Percentiles rank a stretch among this genome's conserved stretches.
phyloP scores from a whole-genome alignment of 2,888 invertebrate species.

The Charanyca ferruginea region DNA sequence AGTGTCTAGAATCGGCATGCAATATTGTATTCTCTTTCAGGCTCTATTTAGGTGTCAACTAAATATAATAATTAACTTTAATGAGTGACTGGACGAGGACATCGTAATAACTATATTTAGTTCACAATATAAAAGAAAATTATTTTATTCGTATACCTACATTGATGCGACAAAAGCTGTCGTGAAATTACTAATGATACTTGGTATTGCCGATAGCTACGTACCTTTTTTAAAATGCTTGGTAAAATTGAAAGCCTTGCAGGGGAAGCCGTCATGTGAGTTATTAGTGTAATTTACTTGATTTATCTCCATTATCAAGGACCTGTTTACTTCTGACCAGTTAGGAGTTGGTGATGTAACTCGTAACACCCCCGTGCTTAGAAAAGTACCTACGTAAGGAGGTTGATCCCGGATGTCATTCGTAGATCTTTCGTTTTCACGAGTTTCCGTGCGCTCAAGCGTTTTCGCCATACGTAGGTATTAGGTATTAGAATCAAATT shows the following conservation, averaged over 20 bases:
- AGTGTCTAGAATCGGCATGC: slow-evolving; percentile 16
- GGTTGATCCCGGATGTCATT: no score
- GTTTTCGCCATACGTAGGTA: no score
- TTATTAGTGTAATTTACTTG: not conserved
- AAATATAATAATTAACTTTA: slow-evolving; percentile 19
- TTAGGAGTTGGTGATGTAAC: no score
- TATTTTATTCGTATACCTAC: slow-evolving; percentile 7
- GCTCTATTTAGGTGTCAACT: slow-evolving; percentile 30
- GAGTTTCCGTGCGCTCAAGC: no score
- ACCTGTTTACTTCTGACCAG: no score
- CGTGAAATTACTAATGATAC: not conserved
- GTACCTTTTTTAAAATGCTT: slow-evolving; percentile 20
- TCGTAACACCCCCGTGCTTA: no score
- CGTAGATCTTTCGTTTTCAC: no score
- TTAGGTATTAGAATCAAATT: no score
- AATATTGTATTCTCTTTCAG: slow-evolving; percentile 31
- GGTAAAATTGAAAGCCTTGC: slow-evolving; percentile 25
- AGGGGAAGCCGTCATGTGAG: slow-evolving; percentile 51
- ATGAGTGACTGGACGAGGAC: slow-evolving; percentile 10
- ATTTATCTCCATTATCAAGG: not conserved
- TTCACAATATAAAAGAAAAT: not conserved
- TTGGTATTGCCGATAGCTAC: not conserved
- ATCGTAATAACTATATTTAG: slow-evolving; percentile 23
- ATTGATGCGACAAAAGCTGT: not conserved
- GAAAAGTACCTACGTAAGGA: no score